Evolutionary conservation across 2,797 vertebrate species (phyloP).

Genomic region (Jordanella pulchra): DNA sequence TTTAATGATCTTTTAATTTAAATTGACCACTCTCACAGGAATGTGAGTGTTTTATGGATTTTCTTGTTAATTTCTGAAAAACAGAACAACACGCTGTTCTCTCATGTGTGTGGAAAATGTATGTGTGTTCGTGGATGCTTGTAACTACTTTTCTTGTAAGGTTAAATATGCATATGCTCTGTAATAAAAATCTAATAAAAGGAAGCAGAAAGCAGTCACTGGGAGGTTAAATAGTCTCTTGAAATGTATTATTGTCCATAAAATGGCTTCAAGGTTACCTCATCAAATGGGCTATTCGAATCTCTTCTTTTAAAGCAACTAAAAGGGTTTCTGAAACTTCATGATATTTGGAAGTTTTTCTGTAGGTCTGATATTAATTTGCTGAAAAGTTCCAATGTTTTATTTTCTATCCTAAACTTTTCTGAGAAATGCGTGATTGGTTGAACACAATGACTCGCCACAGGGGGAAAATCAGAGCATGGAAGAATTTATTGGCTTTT

Average conservation of each 20-base stretch:
- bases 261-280: background rate
- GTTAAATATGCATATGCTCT: slow-evolving; percentile 67
- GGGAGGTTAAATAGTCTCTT: slow-evolving; percentile 34
- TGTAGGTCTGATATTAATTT: too few relatives aligned
- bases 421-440: too few relatives aligned
- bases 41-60: background rate
- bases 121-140: slow-evolving; percentile 60
- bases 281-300: background rate
- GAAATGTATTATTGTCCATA: background rate
- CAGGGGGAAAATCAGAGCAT: too few relatives aligned
- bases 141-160: slow-evolving; percentile 57
- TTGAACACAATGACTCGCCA: too few relatives aligned
- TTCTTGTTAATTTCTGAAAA: slow-evolving; percentile 18
- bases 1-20: slow-evolving; percentile 15
- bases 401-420: background rate
- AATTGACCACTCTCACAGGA: slow-evolving; percentile 13
- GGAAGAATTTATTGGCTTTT: background rate
- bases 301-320: too few relatives aligned
- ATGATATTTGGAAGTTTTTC: too few relatives aligned
- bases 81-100: slow-evolving; percentile 39
- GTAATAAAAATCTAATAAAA: slow-evolving; percentile 73
- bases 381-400: background rate
- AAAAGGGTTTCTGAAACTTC: too few relatives aligned
- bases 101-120: slow-evolving; percentile 38
- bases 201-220: slow-evolving; percentile 34